Evolutionary conservation across 2,113 vertebrate genomes (phyloP).

Genomic region (Proteles cristata): DNA sequence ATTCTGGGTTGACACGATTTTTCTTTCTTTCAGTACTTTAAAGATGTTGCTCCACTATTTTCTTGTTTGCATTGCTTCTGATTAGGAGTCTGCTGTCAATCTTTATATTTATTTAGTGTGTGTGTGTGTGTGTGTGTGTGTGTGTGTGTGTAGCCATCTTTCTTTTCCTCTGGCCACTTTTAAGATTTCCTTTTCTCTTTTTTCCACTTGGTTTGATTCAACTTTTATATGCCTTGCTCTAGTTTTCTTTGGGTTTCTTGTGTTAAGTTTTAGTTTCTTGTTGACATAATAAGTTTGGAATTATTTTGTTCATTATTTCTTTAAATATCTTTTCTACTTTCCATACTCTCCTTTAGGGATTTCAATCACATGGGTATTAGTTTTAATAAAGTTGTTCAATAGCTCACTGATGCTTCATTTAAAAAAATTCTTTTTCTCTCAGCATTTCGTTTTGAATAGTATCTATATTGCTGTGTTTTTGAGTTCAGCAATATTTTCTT

Average conservation of each 20-base stretch:
- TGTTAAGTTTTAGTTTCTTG: neutral
- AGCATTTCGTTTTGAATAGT: conserved; percentile 19
- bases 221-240: neutral
- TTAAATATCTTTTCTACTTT: neutral
- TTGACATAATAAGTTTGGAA: neutral
- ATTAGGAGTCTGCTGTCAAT: neutral
- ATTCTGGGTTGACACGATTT: neutral
- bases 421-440: neutral
- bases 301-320: neutral
- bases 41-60: neutral
- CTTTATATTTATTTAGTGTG: neutral
- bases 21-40: neutral
- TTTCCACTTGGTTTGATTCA: neutral
- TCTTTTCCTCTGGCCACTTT: neutral
- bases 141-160: neutral
- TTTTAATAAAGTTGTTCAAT: neutral
- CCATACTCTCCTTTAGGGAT: neutral
- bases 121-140: neutral
- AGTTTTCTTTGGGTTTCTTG: conserved; percentile 18
- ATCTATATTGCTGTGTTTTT: neutral
- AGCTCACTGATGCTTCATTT: neutral
- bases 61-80: neutral
- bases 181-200: neutral
- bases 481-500: conserved; percentile 13
- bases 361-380: neutral